These are phyloP conservation scores for Drosophila gaucha DNA, from an alignment of 2,888 invertebrate genomes.

Conservation along the genomic window DNA sequence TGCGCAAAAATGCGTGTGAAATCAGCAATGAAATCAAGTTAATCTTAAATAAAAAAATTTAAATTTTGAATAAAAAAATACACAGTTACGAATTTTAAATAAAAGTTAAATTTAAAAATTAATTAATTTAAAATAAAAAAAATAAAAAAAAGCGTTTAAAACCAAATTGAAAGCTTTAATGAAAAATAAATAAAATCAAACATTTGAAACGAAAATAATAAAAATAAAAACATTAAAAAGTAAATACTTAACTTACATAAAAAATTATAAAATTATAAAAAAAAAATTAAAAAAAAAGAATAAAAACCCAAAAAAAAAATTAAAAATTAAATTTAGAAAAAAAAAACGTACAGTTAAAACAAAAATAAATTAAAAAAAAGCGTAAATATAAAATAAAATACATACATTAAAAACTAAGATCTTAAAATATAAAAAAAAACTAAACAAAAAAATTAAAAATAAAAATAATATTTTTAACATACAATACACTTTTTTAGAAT, in stretches of 20 bases:
- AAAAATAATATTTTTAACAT: no score
- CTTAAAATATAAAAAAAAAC: no score
- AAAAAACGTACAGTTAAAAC: no score
- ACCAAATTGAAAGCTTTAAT: background rate
- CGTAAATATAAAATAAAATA: no score
- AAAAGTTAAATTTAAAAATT: no score
- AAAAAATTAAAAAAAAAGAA: background rate
- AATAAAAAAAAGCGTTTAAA: background rate
- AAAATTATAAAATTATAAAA: background rate
- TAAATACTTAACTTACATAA: background rate
- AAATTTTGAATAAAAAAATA: background rate
- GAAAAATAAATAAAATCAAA: background rate
- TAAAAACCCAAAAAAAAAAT: background rate
- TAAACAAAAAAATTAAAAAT: background rate
- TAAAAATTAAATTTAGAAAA: no score
- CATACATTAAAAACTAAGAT: no score
- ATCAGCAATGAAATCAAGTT: constrained; percentile 59
- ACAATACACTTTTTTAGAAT: no score
- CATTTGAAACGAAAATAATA: background rate
- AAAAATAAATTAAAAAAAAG: no score
- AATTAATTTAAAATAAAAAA: background rate
- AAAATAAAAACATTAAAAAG: background rate
- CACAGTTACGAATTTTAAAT: no score
- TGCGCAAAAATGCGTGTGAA: constrained; percentile 33
- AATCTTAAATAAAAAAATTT: constrained; percentile 28